phyloP scores from a whole-genome alignment of 2,797 vertebrate genomes.

The Lemur catta region DNA sequence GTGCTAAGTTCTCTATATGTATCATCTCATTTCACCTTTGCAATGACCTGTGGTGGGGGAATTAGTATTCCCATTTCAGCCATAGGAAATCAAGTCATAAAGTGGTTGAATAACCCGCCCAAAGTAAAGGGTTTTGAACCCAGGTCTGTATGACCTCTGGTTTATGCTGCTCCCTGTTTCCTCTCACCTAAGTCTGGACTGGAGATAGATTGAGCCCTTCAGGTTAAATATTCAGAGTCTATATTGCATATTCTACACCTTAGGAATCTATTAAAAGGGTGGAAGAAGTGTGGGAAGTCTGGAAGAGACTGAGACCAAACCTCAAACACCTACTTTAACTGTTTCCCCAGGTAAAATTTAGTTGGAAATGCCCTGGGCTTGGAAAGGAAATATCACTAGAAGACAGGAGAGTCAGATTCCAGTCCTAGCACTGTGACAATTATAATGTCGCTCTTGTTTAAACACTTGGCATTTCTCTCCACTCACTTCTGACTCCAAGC shows the following conservation, averaged over 20 bases:
- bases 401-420: not conserved
- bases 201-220: not conserved
- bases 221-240: constrained; percentile 24
- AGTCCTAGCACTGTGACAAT: not conserved
- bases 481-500: not conserved
- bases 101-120: not conserved
- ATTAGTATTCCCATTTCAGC: not conserved
- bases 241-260: not conserved
- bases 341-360: not conserved
- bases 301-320: constrained; percentile 5
- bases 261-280: constrained; percentile 11
- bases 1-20: not conserved
- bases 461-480: not conserved
- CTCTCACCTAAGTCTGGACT: not conserved
- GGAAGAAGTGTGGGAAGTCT: constrained; percentile 9
- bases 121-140: not conserved
- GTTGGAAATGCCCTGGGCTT: not conserved
- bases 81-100: not conserved
- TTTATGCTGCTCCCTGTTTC: not conserved
- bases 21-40: constrained; percentile 8
- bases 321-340: not conserved
- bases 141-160: not conserved
- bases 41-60: not conserved
- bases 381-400: not conserved
- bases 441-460: not conserved